These are phyloP conservation scores for Scomberomorus guttatus DNA, from an alignment of 2,797 vertebrate genomes.

Conservation along the genomic window DNA sequence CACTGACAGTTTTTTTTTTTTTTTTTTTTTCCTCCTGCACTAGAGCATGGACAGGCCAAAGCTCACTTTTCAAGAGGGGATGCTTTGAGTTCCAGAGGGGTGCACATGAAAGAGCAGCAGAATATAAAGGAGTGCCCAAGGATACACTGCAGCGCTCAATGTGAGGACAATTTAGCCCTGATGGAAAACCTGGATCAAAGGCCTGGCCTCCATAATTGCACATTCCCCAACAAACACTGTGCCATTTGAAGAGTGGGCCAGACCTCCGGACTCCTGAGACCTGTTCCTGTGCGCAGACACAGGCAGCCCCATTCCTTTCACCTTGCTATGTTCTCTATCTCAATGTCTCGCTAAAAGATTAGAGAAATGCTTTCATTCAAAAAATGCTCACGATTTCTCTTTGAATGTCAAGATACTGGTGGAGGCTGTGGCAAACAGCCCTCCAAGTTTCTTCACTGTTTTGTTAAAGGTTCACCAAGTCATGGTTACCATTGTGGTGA, in stretches of 20 bases:
- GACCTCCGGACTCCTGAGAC: constrained; percentile 86
- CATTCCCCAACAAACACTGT: constrained; percentile 89
- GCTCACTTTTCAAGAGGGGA: constrained; percentile 88
- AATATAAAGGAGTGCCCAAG: constrained; percentile 88
- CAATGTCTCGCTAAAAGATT: constrained; percentile 82
- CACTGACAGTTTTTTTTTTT: constrained; percentile 56
- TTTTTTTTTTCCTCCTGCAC: constrained; percentile 56
- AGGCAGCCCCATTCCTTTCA: constrained; percentile 81
- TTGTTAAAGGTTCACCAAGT: constrained; percentile 53
- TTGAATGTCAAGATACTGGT: constrained; percentile 73
- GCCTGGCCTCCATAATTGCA: constrained; percentile 89
- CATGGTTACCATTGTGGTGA: constrained; percentile 19
- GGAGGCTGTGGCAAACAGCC: constrained; percentile 46
- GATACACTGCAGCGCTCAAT: constrained; percentile 87
- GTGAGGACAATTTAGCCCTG: constrained; percentile 90
- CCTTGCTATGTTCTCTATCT: constrained; percentile 81
- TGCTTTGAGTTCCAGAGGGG: constrained; percentile 89
- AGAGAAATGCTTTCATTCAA: constrained; percentile 82
- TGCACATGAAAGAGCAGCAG: constrained; percentile 88
- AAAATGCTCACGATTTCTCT: constrained; percentile 76
- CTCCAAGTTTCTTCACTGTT: constrained; percentile 32
- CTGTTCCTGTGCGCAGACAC: constrained; percentile 72
- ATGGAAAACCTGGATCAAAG: constrained; percentile 90
- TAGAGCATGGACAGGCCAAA: constrained; percentile 82
- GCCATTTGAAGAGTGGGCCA: constrained; percentile 88